A percentile compares a stretch with the other conserved stretches of the same genome.
phyloP scores from a whole-genome alignment of 2,888 invertebrate species.

The Lasioglossum oenotherae region DNA sequence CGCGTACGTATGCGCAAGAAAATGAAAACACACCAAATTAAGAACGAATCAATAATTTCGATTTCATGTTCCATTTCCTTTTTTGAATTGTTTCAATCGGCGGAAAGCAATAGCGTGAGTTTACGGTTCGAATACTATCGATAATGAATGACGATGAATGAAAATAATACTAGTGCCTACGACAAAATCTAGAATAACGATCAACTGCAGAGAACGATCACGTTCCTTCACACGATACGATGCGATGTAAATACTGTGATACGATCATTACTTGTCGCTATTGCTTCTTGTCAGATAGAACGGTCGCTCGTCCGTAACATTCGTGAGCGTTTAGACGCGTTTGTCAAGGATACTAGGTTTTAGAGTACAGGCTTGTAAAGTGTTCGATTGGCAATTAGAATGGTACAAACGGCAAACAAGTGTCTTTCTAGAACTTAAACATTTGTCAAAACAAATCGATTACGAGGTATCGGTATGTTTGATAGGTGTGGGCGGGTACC shows the following conservation, averaged over 20 bases:
- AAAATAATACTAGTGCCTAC: neutral
- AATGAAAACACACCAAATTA: neutral
- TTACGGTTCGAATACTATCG: neutral
- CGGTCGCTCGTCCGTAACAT: slow-evolving; percentile 34
- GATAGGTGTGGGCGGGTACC: no score
- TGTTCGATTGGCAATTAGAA: neutral
- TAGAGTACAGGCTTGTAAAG: neutral
- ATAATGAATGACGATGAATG: neutral
- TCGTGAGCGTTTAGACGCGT: slow-evolving; percentile 2
- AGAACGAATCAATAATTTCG: neutral
- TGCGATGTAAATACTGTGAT: neutral
- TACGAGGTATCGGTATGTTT: neutral
- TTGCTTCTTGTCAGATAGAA: neutral
- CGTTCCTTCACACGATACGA: neutral
- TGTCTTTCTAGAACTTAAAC: neutral
- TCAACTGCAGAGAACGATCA: no score
- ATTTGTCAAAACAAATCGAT: neutral
- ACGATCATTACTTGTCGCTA: neutral
- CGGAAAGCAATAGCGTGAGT: neutral
- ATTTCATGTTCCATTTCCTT: neutral
- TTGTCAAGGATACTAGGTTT: neutral
- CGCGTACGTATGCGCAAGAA: neutral
- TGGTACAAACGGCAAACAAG: no score
- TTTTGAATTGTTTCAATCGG: neutral
- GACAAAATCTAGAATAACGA: neutral